Percentiles rank a stretch among this genome's conserved stretches.
These are phyloP conservation scores for Sylvilagus bachmani DNA, from an alignment of 2,113 vertebrate genomes.

Conservation along the genomic window DNA sequence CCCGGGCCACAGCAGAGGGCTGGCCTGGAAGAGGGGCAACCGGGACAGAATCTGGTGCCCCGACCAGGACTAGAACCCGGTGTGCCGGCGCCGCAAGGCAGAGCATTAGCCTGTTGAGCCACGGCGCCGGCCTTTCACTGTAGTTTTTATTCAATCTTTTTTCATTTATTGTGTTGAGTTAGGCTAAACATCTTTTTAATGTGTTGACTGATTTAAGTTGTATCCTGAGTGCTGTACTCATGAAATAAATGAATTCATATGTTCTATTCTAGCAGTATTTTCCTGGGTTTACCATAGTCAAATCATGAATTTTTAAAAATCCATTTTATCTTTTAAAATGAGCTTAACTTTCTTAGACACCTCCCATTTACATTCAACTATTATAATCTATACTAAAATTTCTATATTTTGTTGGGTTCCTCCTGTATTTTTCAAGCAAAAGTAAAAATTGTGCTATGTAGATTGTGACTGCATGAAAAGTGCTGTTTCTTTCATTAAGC, in stretches of 20 bases:
- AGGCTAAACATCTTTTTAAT: background rate
- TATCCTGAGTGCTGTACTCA: background rate
- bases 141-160: background rate
- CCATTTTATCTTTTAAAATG: background rate
- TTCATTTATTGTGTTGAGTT: background rate
- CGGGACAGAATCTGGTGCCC: no score
- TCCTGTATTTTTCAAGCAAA: conserved; percentile 9
- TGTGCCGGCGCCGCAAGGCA: no score
- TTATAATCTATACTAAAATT: background rate
- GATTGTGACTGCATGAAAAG: background rate
- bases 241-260: background rate
- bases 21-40: no score
- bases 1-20: no score
- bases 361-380: background rate
- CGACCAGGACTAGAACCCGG: no score
- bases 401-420: background rate
- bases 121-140: no score
- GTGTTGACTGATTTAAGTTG: background rate
- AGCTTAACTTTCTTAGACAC: background rate
- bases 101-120: no score
- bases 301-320: background rate
- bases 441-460: background rate
- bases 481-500: background rate
- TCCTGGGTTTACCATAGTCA: background rate
- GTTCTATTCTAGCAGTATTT: background rate